A percentile compares a stretch with the other conserved stretches of the same genome.
Evolutionary conservation across 1,140 invertebrate genomes (phyloP).

Genomic region (Zaprionus gabonicus): DNA sequence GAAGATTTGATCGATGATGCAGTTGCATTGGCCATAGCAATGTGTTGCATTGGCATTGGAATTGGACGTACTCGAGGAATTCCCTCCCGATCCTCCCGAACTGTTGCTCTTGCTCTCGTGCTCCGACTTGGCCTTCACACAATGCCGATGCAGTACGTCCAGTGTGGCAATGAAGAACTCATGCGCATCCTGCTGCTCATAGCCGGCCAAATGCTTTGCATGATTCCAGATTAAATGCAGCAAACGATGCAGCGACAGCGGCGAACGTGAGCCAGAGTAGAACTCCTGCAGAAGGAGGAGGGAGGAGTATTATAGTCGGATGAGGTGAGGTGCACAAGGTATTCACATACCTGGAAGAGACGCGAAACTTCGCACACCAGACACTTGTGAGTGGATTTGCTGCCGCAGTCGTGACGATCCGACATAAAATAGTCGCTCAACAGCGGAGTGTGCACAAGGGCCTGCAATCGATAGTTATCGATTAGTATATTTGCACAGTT

Average conservation of each 20-base stretch:
- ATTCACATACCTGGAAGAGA: constrained; percentile 88
- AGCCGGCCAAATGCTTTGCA: constrained; percentile 96
- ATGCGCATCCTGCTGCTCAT: constrained; percentile 99
- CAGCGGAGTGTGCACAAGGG: constrained; percentile 96
- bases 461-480: constrained; percentile 82
- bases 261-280: constrained; percentile 95
- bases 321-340: constrained; percentile 34
- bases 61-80: constrained; percentile 52
- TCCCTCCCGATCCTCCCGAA: constrained; percentile 53
- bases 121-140: constrained; percentile 84
- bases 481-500: background rate
- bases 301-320: constrained; percentile 3
- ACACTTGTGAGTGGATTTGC: constrained; percentile 88
- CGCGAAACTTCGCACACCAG: constrained; percentile 96
- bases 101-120: constrained; percentile 65
- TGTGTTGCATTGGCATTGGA: constrained; percentile 57
- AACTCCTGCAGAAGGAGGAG: constrained; percentile 88
- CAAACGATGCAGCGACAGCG: constrained; percentile 94
- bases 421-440: constrained; percentile 97
- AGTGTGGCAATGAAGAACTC: constrained; percentile 99
- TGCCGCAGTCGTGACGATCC: constrained; percentile 94
- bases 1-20: constrained; percentile 99
- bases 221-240: constrained; percentile 98
- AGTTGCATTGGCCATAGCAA: constrained; percentile 93
- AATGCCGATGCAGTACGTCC: constrained; percentile 92